A percentile compares a stretch with the other conserved stretches of the same genome.
These are phyloP conservation scores for Pararge aegeria DNA, from an alignment of 1,140 invertebrate genomes.

Conservation along the genomic window DNA sequence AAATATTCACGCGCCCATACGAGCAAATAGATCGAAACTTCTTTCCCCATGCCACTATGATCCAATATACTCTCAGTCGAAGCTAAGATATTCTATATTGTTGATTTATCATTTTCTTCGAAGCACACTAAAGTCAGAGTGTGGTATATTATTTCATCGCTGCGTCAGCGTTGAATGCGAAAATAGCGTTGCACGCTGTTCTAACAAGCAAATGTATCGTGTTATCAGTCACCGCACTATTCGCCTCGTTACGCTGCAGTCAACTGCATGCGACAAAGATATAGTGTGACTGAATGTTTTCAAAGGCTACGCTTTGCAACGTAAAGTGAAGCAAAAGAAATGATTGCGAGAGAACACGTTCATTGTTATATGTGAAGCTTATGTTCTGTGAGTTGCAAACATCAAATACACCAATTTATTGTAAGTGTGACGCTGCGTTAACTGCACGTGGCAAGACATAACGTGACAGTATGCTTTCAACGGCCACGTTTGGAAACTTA, in stretches of 20 bases:
- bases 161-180: neutral
- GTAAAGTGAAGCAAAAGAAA: conserved; percentile 14
- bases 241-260: conserved; percentile 25
- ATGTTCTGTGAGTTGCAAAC: too few relatives aligned
- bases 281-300: conserved; percentile 15
- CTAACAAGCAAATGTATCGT: conserved; percentile 26
- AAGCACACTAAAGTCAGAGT: neutral
- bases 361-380: neutral
- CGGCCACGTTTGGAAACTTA: too few relatives aligned
- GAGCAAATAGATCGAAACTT: too few relatives aligned
- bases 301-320: neutral
- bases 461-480: conserved; percentile 4
- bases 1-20: too few relatives aligned
- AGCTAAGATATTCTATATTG: too few relatives aligned
- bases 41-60: too few relatives aligned
- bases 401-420: too few relatives aligned
- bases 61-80: too few relatives aligned
- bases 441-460: too few relatives aligned
- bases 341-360: conserved; percentile 9
- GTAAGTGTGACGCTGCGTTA: too few relatives aligned
- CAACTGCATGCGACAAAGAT: conserved; percentile 24
- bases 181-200: neutral
- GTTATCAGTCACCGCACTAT: conserved; percentile 26
- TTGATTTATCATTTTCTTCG: neutral
- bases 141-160: neutral